Percentiles rank a stretch among this genome's conserved stretches.
These are phyloP conservation scores for Conops quadrifasciatus DNA, from an alignment of 2,888 invertebrate genomes.

Conservation along the genomic window DNA sequence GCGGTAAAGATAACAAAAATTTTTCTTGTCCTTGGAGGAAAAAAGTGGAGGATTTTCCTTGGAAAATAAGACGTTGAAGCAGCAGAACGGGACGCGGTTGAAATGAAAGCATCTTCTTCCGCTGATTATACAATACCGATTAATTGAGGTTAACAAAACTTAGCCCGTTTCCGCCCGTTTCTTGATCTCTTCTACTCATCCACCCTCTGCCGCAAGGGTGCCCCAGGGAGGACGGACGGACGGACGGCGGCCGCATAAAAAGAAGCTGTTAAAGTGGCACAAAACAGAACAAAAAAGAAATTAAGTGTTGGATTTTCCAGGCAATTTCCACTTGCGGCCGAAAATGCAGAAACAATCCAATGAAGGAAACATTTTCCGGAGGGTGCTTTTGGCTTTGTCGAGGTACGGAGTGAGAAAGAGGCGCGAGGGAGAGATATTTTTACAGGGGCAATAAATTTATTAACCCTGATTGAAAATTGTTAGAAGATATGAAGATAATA, in stretches of 20 bases:
- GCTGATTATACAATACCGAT: slow-evolving; percentile 4
- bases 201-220: background rate
- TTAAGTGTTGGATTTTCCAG: background rate
- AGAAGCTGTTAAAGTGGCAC: background rate
- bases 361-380: too few relatives aligned
- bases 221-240: background rate
- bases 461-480: too few relatives aligned
- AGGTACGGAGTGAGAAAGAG: background rate
- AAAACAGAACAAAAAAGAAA: background rate
- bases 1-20: slow-evolving; percentile 23
- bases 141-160: slow-evolving; percentile 25
- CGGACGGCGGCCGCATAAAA: background rate
- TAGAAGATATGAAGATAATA: too few relatives aligned
- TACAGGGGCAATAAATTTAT: too few relatives aligned
- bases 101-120: background rate
- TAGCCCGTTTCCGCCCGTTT: background rate
- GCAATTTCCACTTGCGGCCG: background rate
- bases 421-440: too few relatives aligned
- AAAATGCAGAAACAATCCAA: slow-evolving; percentile 6
- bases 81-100: too few relatives aligned
- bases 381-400: too few relatives aligned
- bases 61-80: too few relatives aligned
- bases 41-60: background rate
- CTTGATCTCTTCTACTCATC: background rate
- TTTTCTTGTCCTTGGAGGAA: slow-evolving; percentile 2